Evolutionary conservation across 92 coral and sea anemone genomes (phyloP).

Genomic region (Bergia sp.): DNA sequence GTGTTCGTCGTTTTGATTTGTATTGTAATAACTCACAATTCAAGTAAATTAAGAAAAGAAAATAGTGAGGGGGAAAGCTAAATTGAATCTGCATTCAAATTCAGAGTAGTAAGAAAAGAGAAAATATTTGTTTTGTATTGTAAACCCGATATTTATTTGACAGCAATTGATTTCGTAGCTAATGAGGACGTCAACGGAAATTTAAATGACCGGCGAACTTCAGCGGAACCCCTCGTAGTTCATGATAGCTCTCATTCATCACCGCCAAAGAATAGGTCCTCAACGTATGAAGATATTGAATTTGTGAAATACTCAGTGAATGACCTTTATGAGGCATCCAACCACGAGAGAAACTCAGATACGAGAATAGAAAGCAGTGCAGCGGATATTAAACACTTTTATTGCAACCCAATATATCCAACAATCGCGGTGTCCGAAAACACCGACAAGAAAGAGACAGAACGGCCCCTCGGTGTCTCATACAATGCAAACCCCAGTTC

Average conservation of each 20-base stretch:
- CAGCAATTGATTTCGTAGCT: not conserved
- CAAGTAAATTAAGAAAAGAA: no score
- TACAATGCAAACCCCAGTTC: not conserved
- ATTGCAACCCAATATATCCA: not conserved
- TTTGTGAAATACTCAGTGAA: not conserved
- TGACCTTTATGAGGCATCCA: conserved; percentile 18
- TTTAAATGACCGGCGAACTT: not conserved
- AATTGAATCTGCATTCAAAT: no score
- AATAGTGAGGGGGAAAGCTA: no score
- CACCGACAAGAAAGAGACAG: not conserved
- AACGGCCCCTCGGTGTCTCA: not conserved
- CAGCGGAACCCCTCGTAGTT: not conserved
- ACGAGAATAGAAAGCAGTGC: not conserved
- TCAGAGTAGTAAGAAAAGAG: no score
- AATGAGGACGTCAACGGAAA: not conserved
- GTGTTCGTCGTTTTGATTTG: no score
- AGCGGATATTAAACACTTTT: no score
- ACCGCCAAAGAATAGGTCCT: not conserved
- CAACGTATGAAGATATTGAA: conserved; percentile 11
- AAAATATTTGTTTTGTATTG: not conserved
- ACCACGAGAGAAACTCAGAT: not conserved
- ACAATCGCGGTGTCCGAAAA: not conserved
- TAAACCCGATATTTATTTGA: not conserved
- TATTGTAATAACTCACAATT: no score
- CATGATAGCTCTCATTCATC: not conserved